Conservation (phyloP, 2,888 invertebrate genomes). For the Dryomyza anilis region DNA sequence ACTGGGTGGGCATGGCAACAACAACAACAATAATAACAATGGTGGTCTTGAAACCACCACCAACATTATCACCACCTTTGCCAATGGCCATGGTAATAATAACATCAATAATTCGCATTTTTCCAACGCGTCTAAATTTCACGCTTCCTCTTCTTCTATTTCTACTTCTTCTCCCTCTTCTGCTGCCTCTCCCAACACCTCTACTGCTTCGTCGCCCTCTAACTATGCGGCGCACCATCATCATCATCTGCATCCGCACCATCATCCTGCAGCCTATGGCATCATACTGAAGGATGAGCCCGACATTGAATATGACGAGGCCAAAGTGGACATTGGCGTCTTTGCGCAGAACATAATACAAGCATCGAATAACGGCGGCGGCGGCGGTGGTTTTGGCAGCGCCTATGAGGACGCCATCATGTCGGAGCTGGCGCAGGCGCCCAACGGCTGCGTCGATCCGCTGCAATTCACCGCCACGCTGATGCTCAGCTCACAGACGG, state of each 20-base stretch:
- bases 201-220: slow-evolving; percentile 29
- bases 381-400: slow-evolving; percentile 62
- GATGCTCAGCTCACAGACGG: slow-evolving; percentile 78
- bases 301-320: slow-evolving; percentile 76
- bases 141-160: slow-evolving; percentile 37
- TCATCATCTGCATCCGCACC: slow-evolving; percentile 50
- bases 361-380: slow-evolving; percentile 50
- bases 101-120: no score
- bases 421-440: slow-evolving; percentile 72
- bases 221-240: slow-evolving; percentile 26
- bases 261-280: slow-evolving; percentile 79
- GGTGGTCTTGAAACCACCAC: slow-evolving; percentile 35
- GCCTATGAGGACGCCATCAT: slow-evolving; percentile 81
- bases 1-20: slow-evolving; percentile 26
- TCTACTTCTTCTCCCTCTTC: slow-evolving; percentile 29
- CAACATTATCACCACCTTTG: slow-evolving; percentile 44
- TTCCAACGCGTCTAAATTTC: slow-evolving; percentile 32
- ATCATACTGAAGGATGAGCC: slow-evolving; percentile 80
- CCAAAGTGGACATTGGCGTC: slow-evolving; percentile 68
- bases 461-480: slow-evolving; percentile 82
- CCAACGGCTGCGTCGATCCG: slow-evolving; percentile 71
- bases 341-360: slow-evolving; percentile 58
- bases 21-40: no score
- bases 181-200: slow-evolving; percentile 33
- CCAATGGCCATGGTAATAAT: slow-evolving; percentile 48